Evolutionary conservation across 2,113 vertebrate genomes (phyloP).

Genomic region (Leucoraja erinaceus): DNA sequence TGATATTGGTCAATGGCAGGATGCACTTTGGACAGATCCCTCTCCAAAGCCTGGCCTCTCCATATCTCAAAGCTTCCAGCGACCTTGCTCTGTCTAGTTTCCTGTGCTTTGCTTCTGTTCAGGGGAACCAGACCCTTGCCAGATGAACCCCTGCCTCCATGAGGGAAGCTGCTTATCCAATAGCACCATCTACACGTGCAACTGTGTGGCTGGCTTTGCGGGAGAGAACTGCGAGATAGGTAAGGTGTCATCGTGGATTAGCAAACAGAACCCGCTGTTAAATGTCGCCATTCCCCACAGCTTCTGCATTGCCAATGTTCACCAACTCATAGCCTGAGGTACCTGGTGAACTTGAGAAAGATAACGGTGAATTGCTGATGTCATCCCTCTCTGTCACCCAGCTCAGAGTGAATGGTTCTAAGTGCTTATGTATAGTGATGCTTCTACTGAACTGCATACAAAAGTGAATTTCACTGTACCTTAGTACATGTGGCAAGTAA

Average conservation of each 20-base stretch:
- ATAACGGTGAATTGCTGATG: background rate
- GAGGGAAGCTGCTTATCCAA: constrained; percentile 78
- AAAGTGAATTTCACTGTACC: no score
- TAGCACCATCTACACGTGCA: constrained; percentile 75
- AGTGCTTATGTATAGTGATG: no score
- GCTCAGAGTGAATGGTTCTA: no score
- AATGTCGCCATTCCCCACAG: background rate
- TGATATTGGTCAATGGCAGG: no score
- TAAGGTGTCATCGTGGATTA: constrained; percentile 49
- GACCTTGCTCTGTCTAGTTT: background rate
- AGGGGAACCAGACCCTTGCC: constrained; percentile 72
- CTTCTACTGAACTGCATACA: no score
- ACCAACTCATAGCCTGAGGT: background rate
- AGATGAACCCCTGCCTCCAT: constrained; percentile 84
- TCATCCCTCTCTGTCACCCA: no score
- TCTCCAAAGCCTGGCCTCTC: no score
- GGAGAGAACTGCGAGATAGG: constrained; percentile 96
- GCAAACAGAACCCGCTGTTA: no score
- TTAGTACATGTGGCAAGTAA: no score
- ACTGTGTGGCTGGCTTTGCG: constrained; percentile 76
- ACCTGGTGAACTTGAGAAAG: background rate
- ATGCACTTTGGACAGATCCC: no score
- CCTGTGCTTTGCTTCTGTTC: constrained; percentile 40
- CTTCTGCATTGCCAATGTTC: background rate
- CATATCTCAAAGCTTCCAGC: background rate